phyloP scores from a whole-genome alignment of 2,113 vertebrate species.

The Motacilla tschutschensis region DNA sequence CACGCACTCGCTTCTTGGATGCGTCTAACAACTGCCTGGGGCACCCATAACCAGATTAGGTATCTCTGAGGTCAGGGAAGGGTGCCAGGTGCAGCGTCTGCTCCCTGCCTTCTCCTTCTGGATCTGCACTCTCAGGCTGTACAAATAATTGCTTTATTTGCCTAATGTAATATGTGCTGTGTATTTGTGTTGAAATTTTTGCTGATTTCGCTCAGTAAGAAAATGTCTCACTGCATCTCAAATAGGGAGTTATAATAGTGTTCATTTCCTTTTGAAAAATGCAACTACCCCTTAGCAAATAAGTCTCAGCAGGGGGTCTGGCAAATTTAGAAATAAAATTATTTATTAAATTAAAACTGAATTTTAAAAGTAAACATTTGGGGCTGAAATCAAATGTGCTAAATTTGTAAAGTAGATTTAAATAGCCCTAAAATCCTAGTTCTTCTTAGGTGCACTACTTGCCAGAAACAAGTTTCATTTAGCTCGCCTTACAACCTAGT shows the following conservation, averaged over 20 bases:
- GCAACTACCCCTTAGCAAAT: neutral
- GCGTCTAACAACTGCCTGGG: neutral
- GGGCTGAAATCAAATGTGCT: neutral
- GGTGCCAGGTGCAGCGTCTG: neutral
- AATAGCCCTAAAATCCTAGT: neutral
- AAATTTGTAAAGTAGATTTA: neutral
- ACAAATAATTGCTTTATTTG: neutral
- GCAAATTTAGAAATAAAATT: neutral
- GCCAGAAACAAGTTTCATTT: neutral
- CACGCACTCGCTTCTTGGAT: neutral
- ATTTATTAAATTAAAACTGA: neutral
- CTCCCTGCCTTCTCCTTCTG: neutral
- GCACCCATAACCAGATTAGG: neutral
- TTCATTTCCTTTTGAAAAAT: neutral
- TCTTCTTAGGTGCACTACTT: neutral
- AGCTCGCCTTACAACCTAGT: neutral
- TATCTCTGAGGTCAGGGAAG: neutral
- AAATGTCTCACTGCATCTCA: neutral
- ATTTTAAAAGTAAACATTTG: neutral
- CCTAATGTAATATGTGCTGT: neutral
- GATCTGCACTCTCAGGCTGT: neutral
- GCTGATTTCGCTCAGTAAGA: neutral
- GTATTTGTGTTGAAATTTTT: neutral
- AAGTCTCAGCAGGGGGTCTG: neutral
- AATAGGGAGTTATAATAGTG: neutral